Evolutionary conservation across 2,797 vertebrate genomes (phyloP).

Genomic region (Coracias cyanogaster): DNA sequence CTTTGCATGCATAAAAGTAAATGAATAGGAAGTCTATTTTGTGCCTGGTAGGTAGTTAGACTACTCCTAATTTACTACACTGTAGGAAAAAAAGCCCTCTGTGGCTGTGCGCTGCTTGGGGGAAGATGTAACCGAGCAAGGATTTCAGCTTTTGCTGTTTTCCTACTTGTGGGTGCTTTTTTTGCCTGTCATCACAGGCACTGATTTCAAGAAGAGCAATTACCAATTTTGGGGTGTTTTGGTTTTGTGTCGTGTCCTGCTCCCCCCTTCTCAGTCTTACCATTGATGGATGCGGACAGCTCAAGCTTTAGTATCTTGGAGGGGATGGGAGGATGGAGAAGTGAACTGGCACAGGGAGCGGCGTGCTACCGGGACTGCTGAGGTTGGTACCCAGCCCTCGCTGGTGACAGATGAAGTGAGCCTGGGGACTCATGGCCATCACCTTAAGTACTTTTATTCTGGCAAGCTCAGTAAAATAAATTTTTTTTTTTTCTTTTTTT

Average conservation of each 20-base stretch:
- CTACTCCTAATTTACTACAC: background rate
- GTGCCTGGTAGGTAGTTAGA: background rate
- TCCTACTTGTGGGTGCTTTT: too few relatives aligned
- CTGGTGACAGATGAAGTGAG: background rate
- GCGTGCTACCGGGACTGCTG: background rate
- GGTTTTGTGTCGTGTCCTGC: rapidly evolving
- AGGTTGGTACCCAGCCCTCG: background rate
- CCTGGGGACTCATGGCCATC: background rate
- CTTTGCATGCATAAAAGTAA: background rate
- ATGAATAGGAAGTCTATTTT: background rate
- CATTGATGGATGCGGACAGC: too few relatives aligned
- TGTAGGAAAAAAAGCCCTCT: background rate
- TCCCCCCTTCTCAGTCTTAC: background rate
- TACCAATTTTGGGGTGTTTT: too few relatives aligned
- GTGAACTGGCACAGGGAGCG: background rate
- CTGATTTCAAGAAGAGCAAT: background rate
- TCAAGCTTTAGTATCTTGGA: background rate
- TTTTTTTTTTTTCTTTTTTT: background rate
- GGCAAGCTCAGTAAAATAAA: constrained; percentile 8
- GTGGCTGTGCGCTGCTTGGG: background rate
- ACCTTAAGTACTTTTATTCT: background rate
- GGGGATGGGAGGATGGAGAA: background rate
- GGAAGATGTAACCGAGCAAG: background rate
- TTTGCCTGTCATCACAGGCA: background rate
- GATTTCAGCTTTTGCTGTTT: background rate